Evolutionary conservation across 2,797 vertebrate genomes (phyloP).

Genomic region (Peromyscus aztecus): DNA sequence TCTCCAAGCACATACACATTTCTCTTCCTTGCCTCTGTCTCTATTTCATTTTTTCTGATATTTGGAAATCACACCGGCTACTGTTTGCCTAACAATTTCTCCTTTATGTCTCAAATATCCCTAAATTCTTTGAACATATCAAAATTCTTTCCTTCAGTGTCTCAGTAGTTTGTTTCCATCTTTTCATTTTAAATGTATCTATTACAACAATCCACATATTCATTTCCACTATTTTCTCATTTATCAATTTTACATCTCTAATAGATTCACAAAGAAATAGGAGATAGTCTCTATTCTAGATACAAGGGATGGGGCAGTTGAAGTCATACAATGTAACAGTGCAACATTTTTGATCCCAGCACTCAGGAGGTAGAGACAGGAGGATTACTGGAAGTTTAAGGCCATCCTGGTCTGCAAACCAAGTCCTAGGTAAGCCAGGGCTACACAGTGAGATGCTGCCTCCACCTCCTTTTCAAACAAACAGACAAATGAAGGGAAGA

Average conservation of each 20-base stretch:
- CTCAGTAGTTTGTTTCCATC: not conserved
- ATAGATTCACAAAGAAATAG: not conserved
- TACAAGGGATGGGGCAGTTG: not conserved
- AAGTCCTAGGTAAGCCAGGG: not conserved
- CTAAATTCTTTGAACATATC: not conserved
- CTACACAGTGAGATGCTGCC: not conserved
- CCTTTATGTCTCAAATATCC: not conserved
- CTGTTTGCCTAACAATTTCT: not conserved
- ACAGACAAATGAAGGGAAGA: not conserved
- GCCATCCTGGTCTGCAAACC: not conserved
- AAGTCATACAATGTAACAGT: not conserved
- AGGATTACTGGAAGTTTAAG: no score
- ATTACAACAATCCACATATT: not conserved
- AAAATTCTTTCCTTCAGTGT: not conserved
- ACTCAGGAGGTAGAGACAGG: no score
- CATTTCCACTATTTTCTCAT: not conserved
- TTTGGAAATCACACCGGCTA: not conserved
- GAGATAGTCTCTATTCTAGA: not conserved
- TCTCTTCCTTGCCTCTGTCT: not conserved
- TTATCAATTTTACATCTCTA: not conserved
- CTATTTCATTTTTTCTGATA: not conserved
- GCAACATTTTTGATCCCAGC: not conserved
- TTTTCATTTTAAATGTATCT: not conserved
- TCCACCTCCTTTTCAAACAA: not conserved
- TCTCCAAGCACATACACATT: fast-evolving